Base-by-base conservation (phyloP, 2,888 invertebrate genomes). In the Parnassius apollo region DNA sequence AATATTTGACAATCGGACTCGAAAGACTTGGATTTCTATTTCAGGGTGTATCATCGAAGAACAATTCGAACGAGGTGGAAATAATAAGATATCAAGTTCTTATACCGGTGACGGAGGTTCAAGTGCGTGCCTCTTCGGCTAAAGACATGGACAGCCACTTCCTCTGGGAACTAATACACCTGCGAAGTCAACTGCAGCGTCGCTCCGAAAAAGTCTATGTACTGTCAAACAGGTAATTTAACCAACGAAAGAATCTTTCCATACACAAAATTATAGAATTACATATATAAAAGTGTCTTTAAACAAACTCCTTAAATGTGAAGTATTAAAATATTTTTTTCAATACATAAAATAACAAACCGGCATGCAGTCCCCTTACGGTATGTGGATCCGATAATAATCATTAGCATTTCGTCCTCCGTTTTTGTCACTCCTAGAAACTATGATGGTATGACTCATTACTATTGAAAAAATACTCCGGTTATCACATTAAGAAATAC, bases 141-240 rank as follows among this genome's bases (percentile, higher is more conserved):
- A 97, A 97, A 82, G 98, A 98, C 80, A 96, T 97, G 95, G 98
- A 98, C 81, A 98, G 96, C 67, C 98, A 98, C 92, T 98, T 97
- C 93, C 93, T 98, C 67, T 99, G 99, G 98, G 98, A 99, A 90
- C 94, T 99, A 69, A 97, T 99, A 75, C 98, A 99, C 86, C 93
- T 98, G 76, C 94, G 98, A 77, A 98, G 97, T 83, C 98, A 98
- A 88, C 93, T 97, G 72, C 98, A 98, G 82, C 94, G 98, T 67
- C 95, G 98, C 73, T 97, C 98, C 9, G 98, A 99, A 90, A 98
- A 98, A 90, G 96, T 98, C 72, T 99, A 99, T 85, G 98, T 98
- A 73, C 94, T 99, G 66, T 98, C 98, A 58, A 98, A 98, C 91
- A 97, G 97, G 97, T 97, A 85, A 51, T 11, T 9, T 48, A 22